Evolutionary conservation across 2,797 vertebrate genomes (phyloP).

Genomic region (Tympanoctomys barrerae): DNA sequence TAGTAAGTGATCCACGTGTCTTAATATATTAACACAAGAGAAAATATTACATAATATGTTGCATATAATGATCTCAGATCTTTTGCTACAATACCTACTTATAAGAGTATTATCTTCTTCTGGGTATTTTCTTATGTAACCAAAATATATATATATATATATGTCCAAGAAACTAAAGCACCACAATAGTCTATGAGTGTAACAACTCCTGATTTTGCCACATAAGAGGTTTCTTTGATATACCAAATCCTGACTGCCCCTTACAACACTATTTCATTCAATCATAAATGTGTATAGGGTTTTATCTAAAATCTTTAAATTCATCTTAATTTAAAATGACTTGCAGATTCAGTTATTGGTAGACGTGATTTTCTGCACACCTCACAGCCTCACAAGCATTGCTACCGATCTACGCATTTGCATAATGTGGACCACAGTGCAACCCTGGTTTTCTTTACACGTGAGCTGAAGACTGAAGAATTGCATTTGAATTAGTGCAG

Average conservation of each 20-base stretch:
- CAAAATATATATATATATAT: background rate
- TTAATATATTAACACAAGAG: background rate
- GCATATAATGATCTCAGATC: background rate
- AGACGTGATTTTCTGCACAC: background rate
- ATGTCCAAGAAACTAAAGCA: background rate
- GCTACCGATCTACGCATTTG: background rate
- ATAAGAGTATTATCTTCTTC: background rate
- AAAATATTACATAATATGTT: background rate
- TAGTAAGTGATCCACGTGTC: background rate
- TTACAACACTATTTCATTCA: constrained; percentile 5
- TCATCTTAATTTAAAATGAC: constrained; percentile 55
- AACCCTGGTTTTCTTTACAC: constrained; percentile 10
- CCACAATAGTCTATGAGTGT: background rate
- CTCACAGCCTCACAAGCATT: background rate
- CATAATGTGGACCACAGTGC: background rate
- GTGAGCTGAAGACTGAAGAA: background rate
- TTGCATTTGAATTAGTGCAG: constrained; percentile 38
- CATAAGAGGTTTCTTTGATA: background rate
- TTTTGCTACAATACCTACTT: background rate
- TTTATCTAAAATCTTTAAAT: constrained; percentile 1
- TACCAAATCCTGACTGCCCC: constrained; percentile 1
- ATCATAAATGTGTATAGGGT: background rate
- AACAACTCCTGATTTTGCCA: background rate
- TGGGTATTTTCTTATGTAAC: background rate
- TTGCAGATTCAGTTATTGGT: constrained; percentile 20